A percentile compares a stretch with the other conserved stretches of the same genome.
Conservation (phyloP, 1,140 invertebrate genomes). For the Zaprionus gabonicus region DNA sequence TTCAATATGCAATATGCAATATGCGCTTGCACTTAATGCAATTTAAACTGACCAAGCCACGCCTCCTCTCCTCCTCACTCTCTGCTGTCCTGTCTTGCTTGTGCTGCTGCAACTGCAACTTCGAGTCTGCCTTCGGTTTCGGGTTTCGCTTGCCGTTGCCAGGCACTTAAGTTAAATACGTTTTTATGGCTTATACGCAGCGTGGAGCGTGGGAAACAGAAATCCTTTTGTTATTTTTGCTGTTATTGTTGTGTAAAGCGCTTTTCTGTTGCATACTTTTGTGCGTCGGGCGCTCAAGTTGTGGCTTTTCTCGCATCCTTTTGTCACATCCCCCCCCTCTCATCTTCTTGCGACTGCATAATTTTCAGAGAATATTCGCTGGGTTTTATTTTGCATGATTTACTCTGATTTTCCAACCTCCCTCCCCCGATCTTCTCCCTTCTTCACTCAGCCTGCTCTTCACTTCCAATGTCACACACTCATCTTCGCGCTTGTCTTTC, state of each 20-base stretch:
- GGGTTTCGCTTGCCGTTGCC: slow-evolving; percentile 10
- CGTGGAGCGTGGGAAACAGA: slow-evolving; percentile 1
- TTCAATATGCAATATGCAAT: slow-evolving; percentile 28
- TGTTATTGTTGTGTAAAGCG: slow-evolving; percentile 41
- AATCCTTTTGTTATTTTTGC: slow-evolving; percentile 24
- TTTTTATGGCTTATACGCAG: slow-evolving; percentile 55
- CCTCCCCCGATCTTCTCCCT: not conserved
- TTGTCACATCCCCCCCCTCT: slow-evolving; percentile 10
- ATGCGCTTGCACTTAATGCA: slow-evolving; percentile 56
- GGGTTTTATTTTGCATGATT: slow-evolving; percentile 72
- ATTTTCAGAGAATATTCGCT: slow-evolving; percentile 64
- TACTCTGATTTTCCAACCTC: slow-evolving; percentile 67
- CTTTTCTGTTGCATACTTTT: slow-evolving; percentile 65
- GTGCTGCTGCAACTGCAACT: slow-evolving; percentile 6
- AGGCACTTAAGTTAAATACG: slow-evolving; percentile 71
- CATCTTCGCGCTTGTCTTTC: slow-evolving; percentile 28
- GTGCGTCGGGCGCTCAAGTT: slow-evolving; percentile 46
- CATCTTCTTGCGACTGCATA: slow-evolving; percentile 61
- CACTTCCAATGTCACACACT: slow-evolving; percentile 12
- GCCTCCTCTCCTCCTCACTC: not conserved
- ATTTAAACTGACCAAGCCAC: slow-evolving; percentile 58
- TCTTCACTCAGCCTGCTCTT: not conserved
- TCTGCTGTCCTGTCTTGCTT: slow-evolving; percentile 1
- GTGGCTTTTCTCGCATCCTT: slow-evolving; percentile 67
- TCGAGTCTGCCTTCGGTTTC: not conserved